phyloP scores from a whole-genome alignment of 1,140 invertebrate genomes.

The Lepidurus packardi region DNA sequence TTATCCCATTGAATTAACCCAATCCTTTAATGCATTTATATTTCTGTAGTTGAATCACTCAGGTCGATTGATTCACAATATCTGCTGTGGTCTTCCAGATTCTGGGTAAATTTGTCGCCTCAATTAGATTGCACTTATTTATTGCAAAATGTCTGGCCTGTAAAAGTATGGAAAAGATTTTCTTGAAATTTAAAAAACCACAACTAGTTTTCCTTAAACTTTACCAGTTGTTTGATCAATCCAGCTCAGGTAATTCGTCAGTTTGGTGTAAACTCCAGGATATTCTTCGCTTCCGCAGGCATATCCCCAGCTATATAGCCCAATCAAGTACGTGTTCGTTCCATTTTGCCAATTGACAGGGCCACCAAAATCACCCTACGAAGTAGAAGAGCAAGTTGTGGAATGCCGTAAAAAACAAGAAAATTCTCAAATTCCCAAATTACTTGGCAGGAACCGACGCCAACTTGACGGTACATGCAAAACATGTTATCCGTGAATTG shows the following conservation, averaged over 20 bases:
- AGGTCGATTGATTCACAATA: too few species aligned
- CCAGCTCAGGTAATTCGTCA: conserved; percentile 44
- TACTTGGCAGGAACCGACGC: conserved; percentile 23
- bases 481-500: conserved; percentile 32
- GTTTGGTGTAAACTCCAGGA: conserved; percentile 53
- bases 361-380: conserved; percentile 28
- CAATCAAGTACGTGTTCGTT: background rate
- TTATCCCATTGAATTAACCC: too few species aligned
- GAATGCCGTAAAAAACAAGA: background rate
- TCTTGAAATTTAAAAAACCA: too few species aligned
- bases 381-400: background rate
- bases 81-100: too few species aligned
- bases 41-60: too few species aligned
- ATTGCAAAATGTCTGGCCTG: too few species aligned
- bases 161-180: too few species aligned
- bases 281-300: conserved; percentile 51
- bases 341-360: conserved; percentile 29
- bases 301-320: conserved; percentile 46
- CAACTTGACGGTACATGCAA: conserved; percentile 25
- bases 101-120: too few species aligned
- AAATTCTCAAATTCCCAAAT: background rate
- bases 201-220: too few species aligned
- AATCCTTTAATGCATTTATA: too few species aligned
- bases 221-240: conserved; percentile 36
- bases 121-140: too few species aligned